Evolutionary conservation across 2,888 invertebrate species (phyloP), one percentile per base, ranked within the genome.

Genomic region (Corbicula japonica): DNA sequence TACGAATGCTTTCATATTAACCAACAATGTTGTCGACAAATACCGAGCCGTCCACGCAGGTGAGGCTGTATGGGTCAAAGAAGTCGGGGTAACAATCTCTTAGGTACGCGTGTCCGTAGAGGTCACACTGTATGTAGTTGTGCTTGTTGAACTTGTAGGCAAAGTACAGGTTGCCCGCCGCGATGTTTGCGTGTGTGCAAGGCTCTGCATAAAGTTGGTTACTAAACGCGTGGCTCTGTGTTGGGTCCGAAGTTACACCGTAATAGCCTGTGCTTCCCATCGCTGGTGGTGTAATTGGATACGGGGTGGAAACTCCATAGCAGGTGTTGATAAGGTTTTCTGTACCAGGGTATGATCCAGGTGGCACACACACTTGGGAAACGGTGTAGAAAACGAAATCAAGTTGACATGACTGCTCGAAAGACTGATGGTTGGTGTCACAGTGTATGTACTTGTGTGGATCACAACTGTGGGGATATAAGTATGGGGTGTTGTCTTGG

Each of bases 31-130:
- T 58, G 28, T 80, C 80, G 1, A 75, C 76, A 52, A 76, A 72
- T 1, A 83, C 92, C 87, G 66, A 91, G 28, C 80, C 92, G 86
- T 79, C 91, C 80, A 83, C 93, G 80, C 80, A 93, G 68, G 63
- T 93, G 90, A 90, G 88, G 87, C 68, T 92, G 89, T 83, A 88
- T 83, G 80, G 89, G 82, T 80, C 91, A 74, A 76, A 87, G 74
- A 44, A 83, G 61, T 84, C 88, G 18, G 58, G 32, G n/a, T 63
- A 46, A 65, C 87, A 87, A n/a, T 73, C 58, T 68, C 66, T 71
- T 12, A 86, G 50, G 50, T 76, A 86, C 65, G 72, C 63, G 15
- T 71, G 35, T 0, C 89, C 88, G 23, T 56, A 62, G 15, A 84
- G 54, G 50, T 87, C 87, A 61, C 89, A 88, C 61, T 89, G 88